A percentile compares a stretch with the other conserved stretches of the same genome.
phyloP scores from a whole-genome alignment of 1,140 invertebrate genomes.

The Bombus pascuorum region DNA sequence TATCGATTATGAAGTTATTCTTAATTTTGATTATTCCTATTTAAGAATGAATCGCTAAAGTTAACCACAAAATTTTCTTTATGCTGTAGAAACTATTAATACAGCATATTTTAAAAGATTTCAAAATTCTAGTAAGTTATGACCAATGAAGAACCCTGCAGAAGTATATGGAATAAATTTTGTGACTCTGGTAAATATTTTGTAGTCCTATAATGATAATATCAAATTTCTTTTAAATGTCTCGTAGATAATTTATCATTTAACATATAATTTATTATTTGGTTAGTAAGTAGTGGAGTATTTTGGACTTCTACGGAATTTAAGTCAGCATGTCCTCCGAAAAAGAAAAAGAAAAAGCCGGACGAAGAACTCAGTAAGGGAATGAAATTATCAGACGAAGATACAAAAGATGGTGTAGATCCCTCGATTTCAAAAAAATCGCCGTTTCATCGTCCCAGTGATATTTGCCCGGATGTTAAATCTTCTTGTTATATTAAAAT shows the following conservation, averaged over 20 bases:
- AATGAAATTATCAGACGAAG: background rate
- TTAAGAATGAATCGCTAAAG: background rate
- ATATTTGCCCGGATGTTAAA: conserved; percentile 30
- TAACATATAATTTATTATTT: conserved; percentile 34
- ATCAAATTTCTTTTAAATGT: background rate
- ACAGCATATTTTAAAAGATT: background rate
- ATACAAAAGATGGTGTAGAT: background rate
- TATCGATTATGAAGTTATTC: conserved; percentile 3
- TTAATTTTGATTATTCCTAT: background rate
- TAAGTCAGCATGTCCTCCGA: conserved; percentile 46
- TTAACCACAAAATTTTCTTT: background rate
- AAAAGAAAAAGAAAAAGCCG: conserved; percentile 32
- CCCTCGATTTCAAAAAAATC: conserved; percentile 3
- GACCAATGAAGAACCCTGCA: conserved; percentile 11
- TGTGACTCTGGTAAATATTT: conserved; percentile 29
- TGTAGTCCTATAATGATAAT: background rate
- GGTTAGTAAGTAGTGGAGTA: conserved; percentile 22
- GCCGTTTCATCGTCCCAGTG: conserved; percentile 4
- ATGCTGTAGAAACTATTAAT: background rate
- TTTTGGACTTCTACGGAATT: conserved; percentile 2
- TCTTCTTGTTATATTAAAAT: conserved; percentile 66
- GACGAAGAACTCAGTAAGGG: background rate
- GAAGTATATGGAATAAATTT: conserved; percentile 32
- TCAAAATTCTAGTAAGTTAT: conserved; percentile 5
- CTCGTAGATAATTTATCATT: conserved; percentile 6